These are phyloP conservation scores for Psilanteris sp. DNA, from an alignment of 1,140 invertebrate species.

Conservation along the genomic window DNA sequence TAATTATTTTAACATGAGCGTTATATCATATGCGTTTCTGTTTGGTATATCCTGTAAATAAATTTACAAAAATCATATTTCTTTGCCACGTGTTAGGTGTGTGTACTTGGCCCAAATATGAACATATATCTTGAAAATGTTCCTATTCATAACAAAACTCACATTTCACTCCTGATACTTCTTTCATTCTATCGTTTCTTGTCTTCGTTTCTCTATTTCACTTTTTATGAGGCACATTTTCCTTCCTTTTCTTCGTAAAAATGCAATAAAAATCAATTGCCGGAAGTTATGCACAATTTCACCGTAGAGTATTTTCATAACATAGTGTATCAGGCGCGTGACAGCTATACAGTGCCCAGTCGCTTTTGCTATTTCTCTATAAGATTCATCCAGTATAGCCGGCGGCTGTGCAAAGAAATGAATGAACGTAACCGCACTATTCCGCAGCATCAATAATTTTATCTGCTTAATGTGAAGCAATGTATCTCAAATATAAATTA, in stretches of 20 bases:
- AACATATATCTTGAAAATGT: conserved; percentile 34
- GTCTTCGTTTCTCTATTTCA: not conserved
- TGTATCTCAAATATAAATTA: too few species aligned
- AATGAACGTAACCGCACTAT: conserved; percentile 11
- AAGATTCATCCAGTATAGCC: not conserved
- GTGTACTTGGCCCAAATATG: conserved; percentile 30
- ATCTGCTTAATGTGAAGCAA: too few species aligned
- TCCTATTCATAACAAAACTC: conserved; percentile 13
- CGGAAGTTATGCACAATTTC: conserved; percentile 49
- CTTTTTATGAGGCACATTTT: not conserved
- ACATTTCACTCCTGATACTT: conserved; percentile 18
- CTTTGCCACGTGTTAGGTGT: conserved; percentile 8
- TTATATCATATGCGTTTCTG: not conserved
- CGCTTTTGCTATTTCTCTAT: conserved; percentile 21
- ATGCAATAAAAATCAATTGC: conserved; percentile 37
- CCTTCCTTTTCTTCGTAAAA: not conserved
- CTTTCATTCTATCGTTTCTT: not conserved
- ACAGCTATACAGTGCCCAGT: conserved; percentile 30
- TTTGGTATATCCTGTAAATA: conserved; percentile 9
- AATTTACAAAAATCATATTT: conserved; percentile 21
- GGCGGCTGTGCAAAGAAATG: conserved; percentile 9
- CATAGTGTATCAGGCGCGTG: conserved; percentile 22
- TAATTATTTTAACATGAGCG: not conserved
- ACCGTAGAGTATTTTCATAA: conserved; percentile 43
- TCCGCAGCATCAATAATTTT: too few species aligned